These are phyloP conservation scores for Silurus lanzhouensis DNA, from an alignment of 2,797 vertebrate species.

Conservation along the genomic window DNA sequence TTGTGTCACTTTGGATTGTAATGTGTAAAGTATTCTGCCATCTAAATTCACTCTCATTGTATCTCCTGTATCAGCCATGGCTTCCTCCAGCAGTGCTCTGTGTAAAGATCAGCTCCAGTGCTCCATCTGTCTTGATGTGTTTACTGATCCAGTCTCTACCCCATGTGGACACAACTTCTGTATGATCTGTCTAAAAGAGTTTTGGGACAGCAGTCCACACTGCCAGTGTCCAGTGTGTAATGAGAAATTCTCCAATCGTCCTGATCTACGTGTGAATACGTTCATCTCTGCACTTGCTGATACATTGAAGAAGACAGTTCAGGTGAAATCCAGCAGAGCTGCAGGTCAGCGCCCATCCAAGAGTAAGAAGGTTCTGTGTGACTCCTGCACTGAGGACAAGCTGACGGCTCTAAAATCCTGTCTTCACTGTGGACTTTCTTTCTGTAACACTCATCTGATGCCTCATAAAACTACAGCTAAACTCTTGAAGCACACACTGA, in stretches of 20 bases:
- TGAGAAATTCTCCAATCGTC: neutral
- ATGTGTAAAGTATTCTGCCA: neutral
- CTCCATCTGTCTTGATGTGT: constrained; percentile 25
- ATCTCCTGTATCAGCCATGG: constrained; percentile 19
- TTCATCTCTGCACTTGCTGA: constrained; percentile 19
- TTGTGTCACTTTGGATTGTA: too few relatives aligned
- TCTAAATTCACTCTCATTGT: neutral
- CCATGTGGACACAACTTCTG: constrained; percentile 35
- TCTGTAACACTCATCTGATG: neutral
- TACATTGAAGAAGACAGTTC: neutral
- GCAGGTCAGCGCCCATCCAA: neutral
- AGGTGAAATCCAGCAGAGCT: neutral
- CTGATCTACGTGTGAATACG: neutral
- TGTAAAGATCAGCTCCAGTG: constrained; percentile 27
- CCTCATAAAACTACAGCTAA: neutral
- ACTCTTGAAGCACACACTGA: neutral
- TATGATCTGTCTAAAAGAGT: constrained; percentile 4
- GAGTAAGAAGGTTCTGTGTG: neutral
- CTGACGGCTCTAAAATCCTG: neutral
- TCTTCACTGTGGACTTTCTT: neutral
- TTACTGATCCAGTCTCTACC: constrained; percentile 35
- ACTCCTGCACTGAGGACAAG: neutral
- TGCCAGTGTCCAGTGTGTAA: constrained; percentile 27
- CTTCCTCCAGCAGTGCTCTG: constrained; percentile 16
- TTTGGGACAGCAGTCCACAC: constrained; percentile 23